Evolutionary conservation across 2,888 invertebrate genomes (phyloP).

Genomic region (Mystacides longicornis): DNA sequence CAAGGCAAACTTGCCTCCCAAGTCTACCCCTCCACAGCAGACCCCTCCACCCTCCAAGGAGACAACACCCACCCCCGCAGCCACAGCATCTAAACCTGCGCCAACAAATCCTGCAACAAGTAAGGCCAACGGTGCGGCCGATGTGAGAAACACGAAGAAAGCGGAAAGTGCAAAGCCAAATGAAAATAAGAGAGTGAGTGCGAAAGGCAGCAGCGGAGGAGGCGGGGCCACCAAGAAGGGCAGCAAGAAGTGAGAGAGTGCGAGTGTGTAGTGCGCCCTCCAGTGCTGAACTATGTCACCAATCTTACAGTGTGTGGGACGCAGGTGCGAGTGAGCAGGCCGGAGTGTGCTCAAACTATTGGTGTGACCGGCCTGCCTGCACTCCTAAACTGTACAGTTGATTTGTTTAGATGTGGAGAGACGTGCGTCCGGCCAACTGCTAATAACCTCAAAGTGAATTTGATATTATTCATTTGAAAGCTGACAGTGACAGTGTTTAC

Average conservation of each 20-base stretch:
- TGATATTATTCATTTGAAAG: too few species aligned
- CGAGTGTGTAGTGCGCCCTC: too few species aligned
- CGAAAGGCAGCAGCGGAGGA: not conserved
- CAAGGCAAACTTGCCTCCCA: conserved; percentile 21
- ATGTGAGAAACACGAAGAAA: conserved; percentile 1
- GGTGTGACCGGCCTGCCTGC: too few species aligned
- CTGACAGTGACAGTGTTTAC: too few species aligned
- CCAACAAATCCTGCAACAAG: not conserved
- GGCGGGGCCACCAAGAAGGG: conserved; percentile 7
- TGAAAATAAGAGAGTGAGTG: not conserved
- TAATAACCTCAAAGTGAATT: too few species aligned
- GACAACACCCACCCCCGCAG: not conserved
- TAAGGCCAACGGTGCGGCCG: not conserved
- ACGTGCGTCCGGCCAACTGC: too few species aligned
- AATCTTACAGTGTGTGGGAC: too few species aligned
- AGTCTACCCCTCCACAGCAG: conserved; percentile 4
- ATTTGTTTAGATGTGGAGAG: too few species aligned
- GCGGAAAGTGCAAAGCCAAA: conserved; percentile 1
- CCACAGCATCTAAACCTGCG: not conserved
- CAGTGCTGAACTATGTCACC: too few species aligned
- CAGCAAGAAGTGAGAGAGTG: conserved; percentile 3
- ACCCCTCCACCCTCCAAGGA: conserved; percentile 4
- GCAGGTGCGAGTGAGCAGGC: too few species aligned
- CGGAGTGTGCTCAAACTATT: too few species aligned
- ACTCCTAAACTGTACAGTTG: too few species aligned